Evolutionary conservation across 1,140 invertebrate species (phyloP), one percentile per base, ranked within the genome.

Genomic region (Eriosoma lanigerum): DNA sequence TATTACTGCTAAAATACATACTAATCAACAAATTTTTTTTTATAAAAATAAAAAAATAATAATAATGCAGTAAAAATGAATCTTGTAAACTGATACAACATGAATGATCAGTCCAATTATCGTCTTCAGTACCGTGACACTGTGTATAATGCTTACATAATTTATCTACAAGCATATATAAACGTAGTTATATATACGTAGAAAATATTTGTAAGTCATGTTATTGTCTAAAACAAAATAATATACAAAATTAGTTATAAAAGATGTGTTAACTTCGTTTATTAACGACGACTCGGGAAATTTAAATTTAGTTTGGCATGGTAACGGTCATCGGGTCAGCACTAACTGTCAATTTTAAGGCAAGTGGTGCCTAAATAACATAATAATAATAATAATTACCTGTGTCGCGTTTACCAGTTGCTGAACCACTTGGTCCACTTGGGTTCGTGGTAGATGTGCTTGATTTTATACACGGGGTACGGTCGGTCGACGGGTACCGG

Each of bases 401-500:
- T n/a, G n/a, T n/a, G n/a, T n/a, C n/a, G n/a, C 32, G 32, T 3
- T 54, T 60, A 78, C 75, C 75, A 78, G n/a, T 15, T 56, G 9
- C 75, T 46, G 75, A 78, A 19, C 81, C 81, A 81, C 17, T 75
- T 81, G 8, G 24, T 1, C 81, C 81, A 81, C 26, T 83, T 83
- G 60, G 82, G 83, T 48, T 81, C 80, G 68, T 83, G 82, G 82
- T 83, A 83, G 56, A 83, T 82, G 60, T 84, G 82, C 70, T 82
- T 83, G 26, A 83, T 82, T 75, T 84, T 84, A 78, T 84, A 84
- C 32, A 84, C 82, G 8, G 13, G 84, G 82, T 75, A 84, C 82
- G 29, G 84, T 81, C 83, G 26, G 83, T 82, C 68, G 38, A 84
- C 84, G 3, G 82, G 83, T 21, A 83, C 81, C 0, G 84, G 83